Evolutionary conservation across 2,888 invertebrate genomes (phyloP).

Genomic region (Sphinx pinastri): DNA sequence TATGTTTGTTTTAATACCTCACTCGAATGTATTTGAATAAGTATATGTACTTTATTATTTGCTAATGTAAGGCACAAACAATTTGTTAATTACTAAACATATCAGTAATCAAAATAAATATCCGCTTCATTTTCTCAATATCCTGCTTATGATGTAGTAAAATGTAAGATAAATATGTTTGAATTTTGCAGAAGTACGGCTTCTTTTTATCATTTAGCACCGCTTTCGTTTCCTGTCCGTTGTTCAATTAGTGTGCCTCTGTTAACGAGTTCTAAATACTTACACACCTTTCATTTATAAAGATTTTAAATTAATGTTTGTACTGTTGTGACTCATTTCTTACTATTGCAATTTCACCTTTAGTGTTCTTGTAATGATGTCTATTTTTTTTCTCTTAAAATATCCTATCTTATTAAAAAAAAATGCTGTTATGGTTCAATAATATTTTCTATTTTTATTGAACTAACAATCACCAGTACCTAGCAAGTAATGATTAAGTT

Average conservation of each 20-base stretch:
- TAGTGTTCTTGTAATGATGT: not conserved
- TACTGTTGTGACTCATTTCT: not conserved
- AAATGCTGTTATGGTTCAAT: too few relatives aligned
- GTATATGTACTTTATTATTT: too few relatives aligned
- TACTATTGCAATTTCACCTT: not conserved
- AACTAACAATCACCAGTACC: too few relatives aligned
- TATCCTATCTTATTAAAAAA: not conserved
- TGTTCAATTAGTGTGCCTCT: conserved; percentile 14
- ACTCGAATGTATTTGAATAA: too few relatives aligned
- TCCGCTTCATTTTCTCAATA: too few relatives aligned
- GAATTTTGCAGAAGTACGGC: conserved; percentile 12
- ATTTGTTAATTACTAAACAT: too few relatives aligned
- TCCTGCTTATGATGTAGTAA: not conserved
- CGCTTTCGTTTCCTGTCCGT: conserved; percentile 22
- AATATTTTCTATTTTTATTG: too few relatives aligned
- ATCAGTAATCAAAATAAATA: too few relatives aligned
- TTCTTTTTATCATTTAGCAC: conserved; percentile 19
- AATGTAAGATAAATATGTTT: not conserved
- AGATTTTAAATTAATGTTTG: conserved; percentile 13
- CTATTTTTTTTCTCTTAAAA: not conserved
- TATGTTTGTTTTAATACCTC: too few relatives aligned
- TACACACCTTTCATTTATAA: conserved; percentile 19
- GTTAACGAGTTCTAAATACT: conserved; percentile 20
- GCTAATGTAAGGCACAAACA: too few relatives aligned
- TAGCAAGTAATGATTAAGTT: too few relatives aligned